A percentile compares a stretch with the other conserved stretches of the same genome.
Conservation (phyloP, 2,797 vertebrate species). For the Nannoperca obscura region DNA sequence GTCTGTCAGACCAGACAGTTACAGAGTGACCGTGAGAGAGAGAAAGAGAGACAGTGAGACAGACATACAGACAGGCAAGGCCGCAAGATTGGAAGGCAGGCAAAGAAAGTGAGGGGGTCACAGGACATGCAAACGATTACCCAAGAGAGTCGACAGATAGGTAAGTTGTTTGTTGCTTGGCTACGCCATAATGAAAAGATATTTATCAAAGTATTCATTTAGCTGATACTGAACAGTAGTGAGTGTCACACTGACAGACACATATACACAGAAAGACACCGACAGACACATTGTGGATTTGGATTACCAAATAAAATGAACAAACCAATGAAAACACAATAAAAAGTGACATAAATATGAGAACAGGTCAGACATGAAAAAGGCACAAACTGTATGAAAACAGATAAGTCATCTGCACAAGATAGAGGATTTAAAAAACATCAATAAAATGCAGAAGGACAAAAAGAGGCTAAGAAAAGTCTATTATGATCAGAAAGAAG, state of each 20-base stretch:
- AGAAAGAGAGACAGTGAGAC: constrained; percentile 92
- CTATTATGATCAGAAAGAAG: background rate
- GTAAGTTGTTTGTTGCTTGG: constrained; percentile 56
- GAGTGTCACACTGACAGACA: constrained; percentile 46
- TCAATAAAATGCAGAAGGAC: background rate
- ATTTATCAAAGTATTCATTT: constrained; percentile 50
- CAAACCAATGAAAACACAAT: constrained; percentile 16
- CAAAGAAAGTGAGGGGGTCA: constrained; percentile 84
- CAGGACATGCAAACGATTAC: constrained; percentile 82
- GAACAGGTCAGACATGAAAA: constrained; percentile 37
- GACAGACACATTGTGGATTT: constrained; percentile 22
- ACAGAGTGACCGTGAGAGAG: constrained; percentile 88
- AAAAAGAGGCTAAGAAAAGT: background rate
- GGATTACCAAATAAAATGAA: constrained; percentile 9
- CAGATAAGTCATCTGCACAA: constrained; percentile 7
- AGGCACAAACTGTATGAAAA: constrained; percentile 1
- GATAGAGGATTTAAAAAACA: constrained; percentile 2
- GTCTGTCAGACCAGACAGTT: constrained; percentile 90
- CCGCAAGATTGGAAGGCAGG: constrained; percentile 87
- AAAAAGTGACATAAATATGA: constrained; percentile 34
- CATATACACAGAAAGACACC: constrained; percentile 40
- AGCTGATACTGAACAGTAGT: constrained; percentile 37
- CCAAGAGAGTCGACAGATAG: constrained; percentile 60
- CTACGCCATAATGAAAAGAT: constrained; percentile 31
- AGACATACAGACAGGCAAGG: constrained; percentile 87